phyloP scores from a whole-genome alignment of 2,797 vertebrate species.

The Cichlasoma orientale region DNA sequence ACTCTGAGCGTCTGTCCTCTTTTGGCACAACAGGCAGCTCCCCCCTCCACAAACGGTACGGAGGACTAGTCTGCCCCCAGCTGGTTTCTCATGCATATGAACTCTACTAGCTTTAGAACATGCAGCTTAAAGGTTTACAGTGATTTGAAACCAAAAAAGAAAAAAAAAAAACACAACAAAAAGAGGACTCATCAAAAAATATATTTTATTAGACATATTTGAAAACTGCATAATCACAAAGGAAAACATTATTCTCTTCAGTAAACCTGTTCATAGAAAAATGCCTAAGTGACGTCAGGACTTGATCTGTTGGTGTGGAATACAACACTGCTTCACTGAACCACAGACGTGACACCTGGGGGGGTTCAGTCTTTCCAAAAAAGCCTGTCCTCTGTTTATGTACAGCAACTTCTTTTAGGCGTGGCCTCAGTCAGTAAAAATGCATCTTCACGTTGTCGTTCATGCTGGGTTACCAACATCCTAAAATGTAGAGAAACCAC shows the following conservation, averaged over 20 bases:
- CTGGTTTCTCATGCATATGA: constrained; percentile 51
- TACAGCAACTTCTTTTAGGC: constrained; percentile 67
- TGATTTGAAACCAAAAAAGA: not conserved
- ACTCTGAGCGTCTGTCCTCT: constrained; percentile 56
- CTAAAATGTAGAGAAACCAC: constrained; percentile 49
- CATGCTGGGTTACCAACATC: constrained; percentile 65
- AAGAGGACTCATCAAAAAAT: constrained; percentile 16
- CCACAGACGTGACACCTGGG: not conserved
- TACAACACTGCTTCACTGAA: not conserved
- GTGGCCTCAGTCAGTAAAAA: constrained; percentile 52
- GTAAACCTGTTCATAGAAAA: constrained; percentile 30
- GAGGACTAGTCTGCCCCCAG: constrained; percentile 70
- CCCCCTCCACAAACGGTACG: not conserved
- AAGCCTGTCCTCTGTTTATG: constrained; percentile 26
- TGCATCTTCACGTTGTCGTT: constrained; percentile 63
- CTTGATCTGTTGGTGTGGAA: not conserved
- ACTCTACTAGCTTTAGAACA: not conserved
- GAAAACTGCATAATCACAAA: constrained; percentile 2
- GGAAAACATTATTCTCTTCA: constrained; percentile 7
- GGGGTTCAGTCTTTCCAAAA: not conserved
- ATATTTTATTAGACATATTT: constrained; percentile 36
- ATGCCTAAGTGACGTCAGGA: not conserved
- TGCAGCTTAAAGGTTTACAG: not conserved
- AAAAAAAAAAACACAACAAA: not conserved
- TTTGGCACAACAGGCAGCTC: constrained; percentile 53